Conservation (phyloP, 2,888 invertebrate genomes). For the Apoda limacodes region DNA sequence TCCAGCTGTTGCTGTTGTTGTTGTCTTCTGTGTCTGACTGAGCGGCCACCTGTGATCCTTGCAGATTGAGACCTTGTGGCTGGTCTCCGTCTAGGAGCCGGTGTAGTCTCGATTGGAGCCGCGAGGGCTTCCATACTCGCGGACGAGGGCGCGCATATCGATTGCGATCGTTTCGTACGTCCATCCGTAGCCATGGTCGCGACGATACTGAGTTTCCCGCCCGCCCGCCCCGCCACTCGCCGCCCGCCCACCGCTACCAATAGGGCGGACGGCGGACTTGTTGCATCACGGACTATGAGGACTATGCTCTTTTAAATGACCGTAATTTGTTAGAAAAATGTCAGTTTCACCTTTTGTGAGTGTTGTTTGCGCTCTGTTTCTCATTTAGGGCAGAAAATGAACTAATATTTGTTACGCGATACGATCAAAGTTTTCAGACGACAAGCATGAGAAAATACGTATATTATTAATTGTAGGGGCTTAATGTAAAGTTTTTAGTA, state of each 20-base stretch:
- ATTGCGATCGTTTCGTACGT: conserved; percentile 78
- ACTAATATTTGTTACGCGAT: too few relatives aligned
- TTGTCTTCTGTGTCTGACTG: conserved; percentile 56
- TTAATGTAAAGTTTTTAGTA: too few relatives aligned
- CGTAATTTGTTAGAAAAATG: too few relatives aligned
- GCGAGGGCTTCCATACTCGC: conserved; percentile 75
- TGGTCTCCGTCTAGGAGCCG: conserved; percentile 72
- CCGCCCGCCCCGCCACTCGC: conserved; percentile 22
- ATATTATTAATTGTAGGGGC: too few relatives aligned
- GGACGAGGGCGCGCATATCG: conserved; percentile 79
- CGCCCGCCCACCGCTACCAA: conserved; percentile 28
- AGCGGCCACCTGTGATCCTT: conserved; percentile 75
- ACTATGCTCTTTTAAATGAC: too few relatives aligned
- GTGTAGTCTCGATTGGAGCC: conserved; percentile 64
- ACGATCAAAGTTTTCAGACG: too few relatives aligned
- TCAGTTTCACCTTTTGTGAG: too few relatives aligned
- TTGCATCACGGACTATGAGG: too few relatives aligned
- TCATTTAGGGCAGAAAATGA: too few relatives aligned
- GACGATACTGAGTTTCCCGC: conserved; percentile 51
- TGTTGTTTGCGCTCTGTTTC: too few relatives aligned
- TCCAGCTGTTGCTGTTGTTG: conserved; percentile 59
- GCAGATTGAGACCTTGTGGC: conserved; percentile 84
- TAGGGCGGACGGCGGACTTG: conserved; percentile 42
- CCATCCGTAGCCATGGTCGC: conserved; percentile 74
- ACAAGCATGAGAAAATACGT: too few relatives aligned